Conservation (phyloP, 2,888 invertebrate species). For the Noctua fimbriata region DNA sequence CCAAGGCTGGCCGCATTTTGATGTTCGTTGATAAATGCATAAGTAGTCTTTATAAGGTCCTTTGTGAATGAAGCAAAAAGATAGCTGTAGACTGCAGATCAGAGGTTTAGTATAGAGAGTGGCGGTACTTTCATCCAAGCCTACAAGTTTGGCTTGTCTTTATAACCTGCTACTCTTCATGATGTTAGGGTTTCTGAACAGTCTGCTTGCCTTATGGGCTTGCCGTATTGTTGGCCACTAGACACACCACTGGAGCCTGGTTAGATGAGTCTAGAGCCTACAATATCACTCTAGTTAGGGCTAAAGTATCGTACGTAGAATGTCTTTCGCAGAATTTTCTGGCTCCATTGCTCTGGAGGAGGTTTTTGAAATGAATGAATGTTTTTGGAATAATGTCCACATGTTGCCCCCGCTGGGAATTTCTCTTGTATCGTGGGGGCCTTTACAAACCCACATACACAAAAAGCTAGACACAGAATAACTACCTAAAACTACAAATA, state of each 20-base stretch:
- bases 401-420: too few species aligned
- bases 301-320: neutral
- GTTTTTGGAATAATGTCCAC: neutral
- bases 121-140: neutral
- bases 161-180: neutral
- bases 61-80: constrained; percentile 34
- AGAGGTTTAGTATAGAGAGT: neutral
- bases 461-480: too few species aligned
- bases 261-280: neutral
- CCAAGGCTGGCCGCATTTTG: constrained; percentile 38
- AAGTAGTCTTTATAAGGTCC: constrained; percentile 21
- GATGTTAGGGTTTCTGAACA: neutral
- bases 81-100: neutral
- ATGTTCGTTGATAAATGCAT: constrained; percentile 30
- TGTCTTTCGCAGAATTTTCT: neutral
- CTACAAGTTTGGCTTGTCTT: neutral
- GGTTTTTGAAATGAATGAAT: too few species aligned
- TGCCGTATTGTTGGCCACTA: neutral
- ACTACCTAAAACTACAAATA: too few species aligned
- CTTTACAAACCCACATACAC: too few species aligned
- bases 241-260: neutral
- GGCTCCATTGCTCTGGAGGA: too few species aligned
- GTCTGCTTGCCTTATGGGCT: neutral
- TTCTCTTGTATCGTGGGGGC: too few species aligned
- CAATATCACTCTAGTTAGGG: neutral